Base-by-base conservation (phyloP, 2,113 vertebrate genomes). In the Vireo altiloquus region DNA sequence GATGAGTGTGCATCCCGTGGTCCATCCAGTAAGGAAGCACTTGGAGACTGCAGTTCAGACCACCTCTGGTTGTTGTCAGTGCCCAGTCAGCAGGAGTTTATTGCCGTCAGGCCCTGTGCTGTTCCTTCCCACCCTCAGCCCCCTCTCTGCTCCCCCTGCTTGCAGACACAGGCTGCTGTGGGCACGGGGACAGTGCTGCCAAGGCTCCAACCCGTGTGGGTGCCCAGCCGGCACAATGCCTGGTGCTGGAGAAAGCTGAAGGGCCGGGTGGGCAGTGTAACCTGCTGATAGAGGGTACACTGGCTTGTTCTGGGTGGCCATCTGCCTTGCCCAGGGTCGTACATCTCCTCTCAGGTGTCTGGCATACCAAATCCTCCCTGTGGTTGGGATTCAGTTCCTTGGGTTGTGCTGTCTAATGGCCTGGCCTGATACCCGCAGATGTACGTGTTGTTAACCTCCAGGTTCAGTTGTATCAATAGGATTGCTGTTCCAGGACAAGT, bases 321-420 rank as follows among this genome's bases (percentile, higher is more conserved):
- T 19, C 25, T 82, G 47, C 70, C 27, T 90, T 5, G 0, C 10
- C 44, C 21, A 18, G 70, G 24, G 66, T 56, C 27, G 0, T 1
- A 0, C 0, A 0, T 59, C 57, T 37, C 6, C 28, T 74, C n/a
- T 54, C 2, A 3, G 15, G 69, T 85, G 52, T n/a, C 2, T 6
- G 16, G 14, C 5, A 1, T 28, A 11, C 7, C 69, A 39, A 56
- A 74, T 56, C 59, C 25, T 87, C 35, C 28, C 21, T 23, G 10
- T 5, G 2, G 23, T 24, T 40, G 37, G 40, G 50, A 50, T 54
- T 56, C 7, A 2, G 5, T 66, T 89, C 80, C 60, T 57, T 63
- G 68, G 19, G 16, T 47, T 54, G 21, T 31, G 18, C 54, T 1
- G 2, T 60, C 40, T 49, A 30, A 30, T 50, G 47, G 18, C 50